These are phyloP conservation scores for Orestias chungarensis DNA, from an alignment of 2,797 vertebrate genomes.

Conservation along the genomic window DNA sequence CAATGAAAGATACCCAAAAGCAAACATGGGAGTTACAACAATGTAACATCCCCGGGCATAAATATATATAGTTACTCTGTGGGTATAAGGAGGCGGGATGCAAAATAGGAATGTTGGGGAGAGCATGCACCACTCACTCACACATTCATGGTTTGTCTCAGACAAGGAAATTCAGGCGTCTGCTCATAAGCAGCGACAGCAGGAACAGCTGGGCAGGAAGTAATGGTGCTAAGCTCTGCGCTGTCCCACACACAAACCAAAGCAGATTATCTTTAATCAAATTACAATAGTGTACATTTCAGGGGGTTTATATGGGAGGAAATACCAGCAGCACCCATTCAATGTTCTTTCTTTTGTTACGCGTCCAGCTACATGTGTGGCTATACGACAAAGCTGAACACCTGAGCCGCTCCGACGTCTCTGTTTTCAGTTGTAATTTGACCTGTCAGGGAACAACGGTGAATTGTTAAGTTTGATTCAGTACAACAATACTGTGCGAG, in stretches of 20 bases:
- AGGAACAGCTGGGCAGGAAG: slow-evolving; percentile 91
- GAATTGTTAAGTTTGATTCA: slow-evolving; percentile 56
- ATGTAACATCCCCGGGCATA: slow-evolving; percentile 19
- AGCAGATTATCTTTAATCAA: slow-evolving; percentile 84
- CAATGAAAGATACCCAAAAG: slow-evolving; percentile 4
- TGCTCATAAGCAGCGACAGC: slow-evolving; percentile 81
- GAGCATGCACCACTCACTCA: too few species aligned
- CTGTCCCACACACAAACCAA: slow-evolving; percentile 18
- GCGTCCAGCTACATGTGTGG: slow-evolving; percentile 35
- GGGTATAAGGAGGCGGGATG: slow-evolving; percentile 24
- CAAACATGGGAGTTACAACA: slow-evolving; percentile 13
- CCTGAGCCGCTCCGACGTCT: slow-evolving; percentile 41
- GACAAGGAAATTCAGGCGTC: slow-evolving; percentile 84
- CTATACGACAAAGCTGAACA: slow-evolving; percentile 10
- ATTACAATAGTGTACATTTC: slow-evolving; percentile 57
- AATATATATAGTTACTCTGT: slow-evolving; percentile 47
- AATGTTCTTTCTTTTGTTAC: slow-evolving; percentile 33
- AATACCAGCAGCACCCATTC: slow-evolving; percentile 19
- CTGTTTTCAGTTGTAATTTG: slow-evolving; percentile 34
- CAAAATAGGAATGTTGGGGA: slow-evolving; percentile 24
- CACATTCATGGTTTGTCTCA: too few species aligned
- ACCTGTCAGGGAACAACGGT: slow-evolving; percentile 53
- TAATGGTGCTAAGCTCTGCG: slow-evolving; percentile 66
- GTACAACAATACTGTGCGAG: slow-evolving; percentile 37
- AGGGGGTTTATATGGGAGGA: slow-evolving; percentile 42